Conservation (phyloP, 2,113 vertebrate genomes). For the Xerus inauris region DNA sequence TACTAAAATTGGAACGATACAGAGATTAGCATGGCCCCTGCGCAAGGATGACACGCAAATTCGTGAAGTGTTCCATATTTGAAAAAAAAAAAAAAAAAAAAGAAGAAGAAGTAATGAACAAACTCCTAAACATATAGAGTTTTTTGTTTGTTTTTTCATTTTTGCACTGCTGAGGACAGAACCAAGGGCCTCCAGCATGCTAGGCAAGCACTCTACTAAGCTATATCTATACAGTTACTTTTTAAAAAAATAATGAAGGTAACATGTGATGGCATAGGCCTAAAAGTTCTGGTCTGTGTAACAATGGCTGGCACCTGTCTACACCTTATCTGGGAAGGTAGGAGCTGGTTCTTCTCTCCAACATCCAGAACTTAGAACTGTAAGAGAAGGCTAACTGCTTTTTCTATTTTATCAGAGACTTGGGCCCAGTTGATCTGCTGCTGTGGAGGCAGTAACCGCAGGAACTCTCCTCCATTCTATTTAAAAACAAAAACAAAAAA, state of each 20-base stretch:
- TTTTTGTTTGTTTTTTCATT: background rate
- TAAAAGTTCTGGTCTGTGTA: background rate
- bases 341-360: background rate
- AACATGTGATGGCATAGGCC: background rate
- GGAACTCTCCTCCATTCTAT: background rate
- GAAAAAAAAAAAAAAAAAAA: no score
- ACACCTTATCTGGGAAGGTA: background rate
- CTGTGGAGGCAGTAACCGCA: background rate
- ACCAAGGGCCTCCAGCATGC: background rate
- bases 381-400: background rate
- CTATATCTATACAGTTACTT: background rate
- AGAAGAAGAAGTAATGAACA: slow-evolving; percentile 41
- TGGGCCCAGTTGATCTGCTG: background rate
- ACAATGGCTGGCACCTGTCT: background rate
- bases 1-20: no score
- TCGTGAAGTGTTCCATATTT: no score
- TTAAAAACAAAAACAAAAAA: background rate
- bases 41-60: no score
- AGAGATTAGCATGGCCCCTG: no score
- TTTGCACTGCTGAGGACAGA: background rate
- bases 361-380: background rate
- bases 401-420: background rate
- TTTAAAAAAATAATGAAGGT: background rate
- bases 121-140: background rate
- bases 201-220: background rate